Evolutionary conservation across 2,888 invertebrate genomes (phyloP).

Genomic region (Diarsia rubi): DNA sequence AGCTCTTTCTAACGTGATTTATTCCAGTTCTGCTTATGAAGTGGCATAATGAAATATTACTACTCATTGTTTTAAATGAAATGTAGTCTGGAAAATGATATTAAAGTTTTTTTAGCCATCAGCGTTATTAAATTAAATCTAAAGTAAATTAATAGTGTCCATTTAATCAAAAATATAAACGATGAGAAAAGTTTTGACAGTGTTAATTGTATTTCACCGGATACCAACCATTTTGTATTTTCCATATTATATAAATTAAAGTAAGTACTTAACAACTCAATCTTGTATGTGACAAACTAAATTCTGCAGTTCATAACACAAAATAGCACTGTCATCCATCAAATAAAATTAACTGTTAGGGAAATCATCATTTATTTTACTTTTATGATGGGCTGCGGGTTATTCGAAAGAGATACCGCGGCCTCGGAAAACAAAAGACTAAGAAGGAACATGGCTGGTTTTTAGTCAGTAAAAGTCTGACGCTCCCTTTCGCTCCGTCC

Average conservation of each 20-base stretch:
- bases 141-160: conserved; percentile 3
- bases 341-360: not conserved
- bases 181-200: conserved; percentile 15
- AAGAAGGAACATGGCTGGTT: too few relatives aligned
- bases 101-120: not conserved
- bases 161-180: not conserved
- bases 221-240: not conserved
- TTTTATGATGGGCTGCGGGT: too few relatives aligned
- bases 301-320: not conserved
- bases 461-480: too few relatives aligned
- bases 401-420: too few relatives aligned
- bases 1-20: conserved; percentile 1
- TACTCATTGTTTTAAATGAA: conserved; percentile 12
- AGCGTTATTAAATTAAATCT: conserved; percentile 21
- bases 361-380: not conserved
- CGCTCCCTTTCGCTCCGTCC: too few relatives aligned
- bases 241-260: not conserved
- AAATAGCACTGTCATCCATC: not conserved
- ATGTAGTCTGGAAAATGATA: conserved; percentile 10
- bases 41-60: conserved; percentile 9
- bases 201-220: not conserved
- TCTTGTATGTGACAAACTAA: not conserved
- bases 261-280: not conserved
- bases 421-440: too few relatives aligned
- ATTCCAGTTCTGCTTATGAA: not conserved